Evolutionary conservation across 2,797 vertebrate species (phyloP).

Genomic region (Esox masquinongy): DNA sequence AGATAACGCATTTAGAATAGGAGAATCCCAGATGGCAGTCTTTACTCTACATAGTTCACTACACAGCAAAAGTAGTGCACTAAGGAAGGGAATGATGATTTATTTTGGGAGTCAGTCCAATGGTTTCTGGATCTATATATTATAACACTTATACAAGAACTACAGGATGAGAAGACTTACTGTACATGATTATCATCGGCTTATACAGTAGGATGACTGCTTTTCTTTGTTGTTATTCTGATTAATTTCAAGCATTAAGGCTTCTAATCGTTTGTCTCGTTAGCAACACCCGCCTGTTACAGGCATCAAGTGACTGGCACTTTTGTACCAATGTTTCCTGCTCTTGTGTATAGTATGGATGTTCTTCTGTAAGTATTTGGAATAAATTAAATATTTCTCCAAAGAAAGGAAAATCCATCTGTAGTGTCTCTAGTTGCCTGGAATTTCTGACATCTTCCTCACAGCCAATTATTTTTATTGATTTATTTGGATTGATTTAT

Average conservation of each 20-base stretch:
- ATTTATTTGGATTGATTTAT: neutral
- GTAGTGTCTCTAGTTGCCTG: neutral
- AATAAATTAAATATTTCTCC: slow-evolving; percentile 60
- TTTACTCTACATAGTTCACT: neutral
- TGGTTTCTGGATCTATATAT: neutral
- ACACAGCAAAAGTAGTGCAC: neutral
- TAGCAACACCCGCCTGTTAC: slow-evolving; percentile 21
- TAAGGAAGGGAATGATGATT: neutral
- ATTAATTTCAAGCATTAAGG: slow-evolving; percentile 25
- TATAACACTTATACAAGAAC: neutral
- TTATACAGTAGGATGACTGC: neutral
- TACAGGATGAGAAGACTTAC: neutral
- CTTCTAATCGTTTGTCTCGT: slow-evolving; percentile 14
- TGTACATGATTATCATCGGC: slow-evolving; percentile 9
- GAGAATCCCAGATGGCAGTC: neutral
- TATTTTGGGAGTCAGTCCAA: neutral
- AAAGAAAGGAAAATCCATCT: slow-evolving; percentile 19
- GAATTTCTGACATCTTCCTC: too few relatives aligned
- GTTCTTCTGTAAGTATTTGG: slow-evolving; percentile 43
- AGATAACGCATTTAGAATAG: slow-evolving; percentile 1
- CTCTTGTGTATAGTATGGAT: slow-evolving; percentile 35
- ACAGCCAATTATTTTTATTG: neutral
- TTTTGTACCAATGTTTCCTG: slow-evolving; percentile 45
- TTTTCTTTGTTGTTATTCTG: slow-evolving; percentile 18
- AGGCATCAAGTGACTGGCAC: slow-evolving; percentile 21